Evolutionary conservation across 2,797 vertebrate species (phyloP).

Genomic region (Acropternis orthonyx): DNA sequence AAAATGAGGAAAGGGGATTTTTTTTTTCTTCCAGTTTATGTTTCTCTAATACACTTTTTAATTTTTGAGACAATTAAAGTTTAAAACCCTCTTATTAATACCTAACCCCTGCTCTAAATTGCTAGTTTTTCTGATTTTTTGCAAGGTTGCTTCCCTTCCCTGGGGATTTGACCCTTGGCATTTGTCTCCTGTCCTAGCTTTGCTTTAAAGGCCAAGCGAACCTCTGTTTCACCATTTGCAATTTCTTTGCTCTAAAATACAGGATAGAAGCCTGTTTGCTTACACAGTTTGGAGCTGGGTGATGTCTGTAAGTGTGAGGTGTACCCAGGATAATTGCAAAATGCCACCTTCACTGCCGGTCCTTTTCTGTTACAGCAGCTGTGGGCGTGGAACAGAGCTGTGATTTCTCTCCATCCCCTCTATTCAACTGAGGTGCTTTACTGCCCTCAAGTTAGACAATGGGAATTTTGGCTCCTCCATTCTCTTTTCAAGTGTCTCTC

Average conservation of each 20-base stretch:
- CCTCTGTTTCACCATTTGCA: not conserved
- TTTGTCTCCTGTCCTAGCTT: not conserved
- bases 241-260: not conserved
- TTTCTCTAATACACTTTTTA: not conserved
- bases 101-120: not conserved
- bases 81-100: not conserved
- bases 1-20: not conserved
- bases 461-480: not conserved
- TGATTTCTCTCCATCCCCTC: accelerated
- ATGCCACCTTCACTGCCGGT: not conserved
- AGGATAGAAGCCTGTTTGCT: not conserved
- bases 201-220: not conserved
- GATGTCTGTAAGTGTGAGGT: not conserved
- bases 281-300: not conserved
- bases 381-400: not conserved
- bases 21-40: not conserved
- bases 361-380: not conserved
- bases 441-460: accelerated
- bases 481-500: not conserved
- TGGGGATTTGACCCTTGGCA: not conserved
- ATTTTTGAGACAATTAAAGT: not conserved
- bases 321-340: not conserved
- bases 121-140: not conserved
- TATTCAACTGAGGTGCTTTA: not conserved
- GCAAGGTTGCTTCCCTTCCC: not conserved